A percentile compares a stretch with the other conserved stretches of the same genome.
These are phyloP conservation scores for Etia nguti DNA, from an alignment of 2,113 vertebrate species.

Conservation along the genomic window DNA sequence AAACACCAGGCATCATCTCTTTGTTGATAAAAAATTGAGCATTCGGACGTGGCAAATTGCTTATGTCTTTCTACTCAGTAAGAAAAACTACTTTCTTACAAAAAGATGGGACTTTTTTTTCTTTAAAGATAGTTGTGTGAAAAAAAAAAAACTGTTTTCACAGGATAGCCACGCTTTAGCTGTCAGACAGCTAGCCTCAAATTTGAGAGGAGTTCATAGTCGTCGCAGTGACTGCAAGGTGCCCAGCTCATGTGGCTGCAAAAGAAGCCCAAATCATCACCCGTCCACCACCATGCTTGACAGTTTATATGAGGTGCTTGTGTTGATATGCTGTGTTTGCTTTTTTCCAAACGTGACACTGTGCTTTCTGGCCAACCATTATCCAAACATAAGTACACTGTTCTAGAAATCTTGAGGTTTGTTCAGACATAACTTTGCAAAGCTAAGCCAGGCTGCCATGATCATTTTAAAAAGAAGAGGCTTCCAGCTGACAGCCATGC, in stretches of 20 bases:
- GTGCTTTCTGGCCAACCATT: no score
- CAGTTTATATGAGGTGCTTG: not conserved
- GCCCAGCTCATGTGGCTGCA: not conserved
- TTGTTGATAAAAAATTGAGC: not conserved
- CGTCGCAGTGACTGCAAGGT: not conserved
- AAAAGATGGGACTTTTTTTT: not conserved
- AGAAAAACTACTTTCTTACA: not conserved
- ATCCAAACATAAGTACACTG: not conserved
- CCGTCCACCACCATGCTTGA: not conserved
- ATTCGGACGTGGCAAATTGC: not conserved
- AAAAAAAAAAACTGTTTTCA: not conserved
- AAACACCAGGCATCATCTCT: not conserved
- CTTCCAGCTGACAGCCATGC: not conserved
- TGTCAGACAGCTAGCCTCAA: not conserved
- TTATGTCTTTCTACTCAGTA: not conserved
- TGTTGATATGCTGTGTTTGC: not conserved
- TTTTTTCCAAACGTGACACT: not conserved
- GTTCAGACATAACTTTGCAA: not conserved
- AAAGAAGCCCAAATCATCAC: not conserved
- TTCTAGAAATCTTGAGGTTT: not conserved
- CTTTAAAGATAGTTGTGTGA: not conserved
- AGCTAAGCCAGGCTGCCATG: not conserved
- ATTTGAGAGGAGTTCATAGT: not conserved
- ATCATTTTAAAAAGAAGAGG: not conserved
- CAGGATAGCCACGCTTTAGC: not conserved